Conservation (phyloP, 2,113 vertebrate genomes). For the Ptilorrhoa leucosticta region DNA sequence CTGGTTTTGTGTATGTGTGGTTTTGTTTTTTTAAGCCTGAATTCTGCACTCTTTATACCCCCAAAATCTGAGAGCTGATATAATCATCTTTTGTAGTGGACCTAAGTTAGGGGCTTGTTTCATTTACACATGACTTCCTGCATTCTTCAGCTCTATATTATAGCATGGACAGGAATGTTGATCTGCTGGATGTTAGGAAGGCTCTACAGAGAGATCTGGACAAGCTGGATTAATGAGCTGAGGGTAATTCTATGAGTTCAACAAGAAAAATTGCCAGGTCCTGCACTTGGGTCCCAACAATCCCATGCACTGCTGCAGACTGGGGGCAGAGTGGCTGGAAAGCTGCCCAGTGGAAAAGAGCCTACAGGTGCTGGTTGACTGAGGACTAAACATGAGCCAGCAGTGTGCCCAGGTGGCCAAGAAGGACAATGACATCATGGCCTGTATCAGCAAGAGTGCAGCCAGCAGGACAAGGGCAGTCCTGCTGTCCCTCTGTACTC, state of each 20-base stretch:
- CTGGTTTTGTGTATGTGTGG: neutral
- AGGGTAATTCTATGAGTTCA: neutral
- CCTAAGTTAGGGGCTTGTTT: neutral
- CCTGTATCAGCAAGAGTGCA: neutral
- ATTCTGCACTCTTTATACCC: neutral
- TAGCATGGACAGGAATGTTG: neutral
- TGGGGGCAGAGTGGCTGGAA: neutral
- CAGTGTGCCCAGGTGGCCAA: neutral
- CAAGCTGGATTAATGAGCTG: neutral
- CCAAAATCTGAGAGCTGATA: neutral
- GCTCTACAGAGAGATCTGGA: neutral
- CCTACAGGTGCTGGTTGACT: accelerated
- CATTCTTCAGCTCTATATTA: neutral
- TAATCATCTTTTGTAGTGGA: neutral
- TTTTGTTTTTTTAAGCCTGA: neutral
- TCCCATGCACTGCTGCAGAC: neutral
- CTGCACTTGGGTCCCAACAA: neutral
- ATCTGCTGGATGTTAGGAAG: neutral
- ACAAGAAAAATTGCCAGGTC: neutral
- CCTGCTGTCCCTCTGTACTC: accelerated
- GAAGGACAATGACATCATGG: neutral
- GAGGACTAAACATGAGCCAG: neutral
- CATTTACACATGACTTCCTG: neutral
- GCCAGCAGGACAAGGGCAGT: no score
- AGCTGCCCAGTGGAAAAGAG: accelerated